A percentile compares a stretch with the other conserved stretches of the same genome.
Conservation (phyloP, 2,113 vertebrate species). For the Carassius gibelio region DNA sequence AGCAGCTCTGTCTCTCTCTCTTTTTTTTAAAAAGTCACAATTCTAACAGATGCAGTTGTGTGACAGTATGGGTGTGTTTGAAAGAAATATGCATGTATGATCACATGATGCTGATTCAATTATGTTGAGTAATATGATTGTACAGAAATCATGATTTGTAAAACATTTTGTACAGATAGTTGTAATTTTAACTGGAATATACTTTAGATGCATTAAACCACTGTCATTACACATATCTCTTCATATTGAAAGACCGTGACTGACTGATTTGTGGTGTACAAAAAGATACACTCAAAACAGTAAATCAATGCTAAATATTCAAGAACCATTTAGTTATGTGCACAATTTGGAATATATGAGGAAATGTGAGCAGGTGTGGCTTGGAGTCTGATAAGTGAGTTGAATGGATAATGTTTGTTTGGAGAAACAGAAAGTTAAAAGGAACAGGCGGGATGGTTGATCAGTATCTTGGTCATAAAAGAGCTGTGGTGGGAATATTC, state of each 20-base stretch:
- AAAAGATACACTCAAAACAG: neutral
- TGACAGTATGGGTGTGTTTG: neutral
- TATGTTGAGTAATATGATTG: constrained; percentile 20
- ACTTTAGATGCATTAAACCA: neutral
- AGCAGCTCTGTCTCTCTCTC: too few relatives aligned
- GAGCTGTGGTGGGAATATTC: neutral
- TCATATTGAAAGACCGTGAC: neutral
- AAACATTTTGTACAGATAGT: constrained; percentile 35
- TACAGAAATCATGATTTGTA: constrained; percentile 41
- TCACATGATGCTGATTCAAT: neutral
- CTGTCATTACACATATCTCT: neutral
- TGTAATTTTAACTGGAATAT: constrained; percentile 26
- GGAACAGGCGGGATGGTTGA: neutral
- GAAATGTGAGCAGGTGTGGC: neutral
- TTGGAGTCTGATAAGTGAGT: neutral
- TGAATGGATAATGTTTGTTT: neutral
- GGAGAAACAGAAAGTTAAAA: neutral
- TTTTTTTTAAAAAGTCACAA: neutral
- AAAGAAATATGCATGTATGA: neutral
- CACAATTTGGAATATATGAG: neutral
- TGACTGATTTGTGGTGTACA: neutral
- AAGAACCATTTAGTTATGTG: neutral
- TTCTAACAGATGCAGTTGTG: neutral
- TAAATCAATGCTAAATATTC: neutral
- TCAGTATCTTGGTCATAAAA: neutral